Percentiles rank a stretch among this genome's conserved stretches.
These are phyloP conservation scores for Podabrus alpinus DNA, from an alignment of 2,888 invertebrate species.

Conservation along the genomic window DNA sequence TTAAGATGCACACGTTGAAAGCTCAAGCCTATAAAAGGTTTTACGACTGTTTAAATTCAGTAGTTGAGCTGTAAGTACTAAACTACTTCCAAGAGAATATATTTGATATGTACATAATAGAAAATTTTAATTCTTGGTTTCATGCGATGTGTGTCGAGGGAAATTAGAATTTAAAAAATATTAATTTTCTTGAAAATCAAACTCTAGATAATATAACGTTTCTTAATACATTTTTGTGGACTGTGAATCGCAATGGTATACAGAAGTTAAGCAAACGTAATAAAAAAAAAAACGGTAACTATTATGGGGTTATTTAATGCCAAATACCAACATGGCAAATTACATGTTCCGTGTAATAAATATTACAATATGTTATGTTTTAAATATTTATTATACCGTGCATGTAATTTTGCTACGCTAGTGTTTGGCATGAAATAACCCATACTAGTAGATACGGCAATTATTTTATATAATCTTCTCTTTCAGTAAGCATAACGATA, in stretches of 20 bases:
- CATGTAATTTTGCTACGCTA: no score
- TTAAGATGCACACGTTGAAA: slow-evolving; percentile 52
- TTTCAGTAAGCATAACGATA: no score
- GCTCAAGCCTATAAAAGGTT: slow-evolving; percentile 53
- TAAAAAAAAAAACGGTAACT: not conserved
- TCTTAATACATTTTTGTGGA: not conserved
- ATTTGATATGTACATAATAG: not conserved
- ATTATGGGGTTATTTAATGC: no score
- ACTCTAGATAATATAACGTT: not conserved
- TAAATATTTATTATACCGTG: no score
- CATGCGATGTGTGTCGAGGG: not conserved
- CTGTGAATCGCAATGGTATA: not conserved
- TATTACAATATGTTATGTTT: no score
- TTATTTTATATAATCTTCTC: no score
- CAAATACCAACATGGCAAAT: no score
- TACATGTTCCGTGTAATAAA: no score
- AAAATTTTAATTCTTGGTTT: not conserved
- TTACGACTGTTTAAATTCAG: slow-evolving; percentile 52
- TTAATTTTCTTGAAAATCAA: not conserved
- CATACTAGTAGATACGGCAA: no score
- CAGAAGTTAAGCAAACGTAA: not conserved
- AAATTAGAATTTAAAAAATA: not conserved
- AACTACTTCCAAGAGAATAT: slow-evolving; percentile 7
- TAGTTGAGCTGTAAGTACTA: slow-evolving; percentile 32
- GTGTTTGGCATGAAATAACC: no score